Base-by-base conservation (phyloP, 92 coral and sea anemone species). In the Siderastrea radians region DNA sequence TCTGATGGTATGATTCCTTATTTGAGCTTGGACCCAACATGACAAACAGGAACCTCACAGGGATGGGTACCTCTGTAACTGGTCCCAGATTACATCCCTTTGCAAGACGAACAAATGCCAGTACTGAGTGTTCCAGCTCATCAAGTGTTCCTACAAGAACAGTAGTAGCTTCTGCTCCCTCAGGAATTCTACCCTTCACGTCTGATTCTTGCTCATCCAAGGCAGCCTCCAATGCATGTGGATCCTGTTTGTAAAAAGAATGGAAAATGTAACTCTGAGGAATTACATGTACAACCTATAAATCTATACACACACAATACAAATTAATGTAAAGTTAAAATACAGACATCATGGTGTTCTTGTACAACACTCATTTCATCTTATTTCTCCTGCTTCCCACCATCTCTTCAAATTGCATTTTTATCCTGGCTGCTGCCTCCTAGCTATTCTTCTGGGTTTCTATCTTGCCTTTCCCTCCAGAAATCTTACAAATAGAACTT, bases 61-160 rank as follows among this genome's bases (percentile, higher is more conserved):
- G 99, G 46, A 97, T 94, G 43, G 97, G 90, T 65, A 95, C 97
- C 72, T 97, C 99, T 64, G 99, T 94, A 47, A 97, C 84, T 48
- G 94, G 90, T 7, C 57, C 86, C 7, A 97, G 84, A 53, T 75
- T 72, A 69, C 91, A 90, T 6, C 98, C 99, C 78, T 92, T 97
- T 17, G 98, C 97, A 38, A 97, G 87, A 64, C 99, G 96, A 6
- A 97, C 98, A 89, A 97, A 97, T n/a, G 98, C 99, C 89, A 95
- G 84, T 9, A 91, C 99, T 1, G 99, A 94, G 60, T 85, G 88
- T 48, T 92, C 76, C 13, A 97, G 93, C 43, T 90, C 92, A 15
- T 93, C 96, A 52, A 97, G 74, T 3, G 99, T 92, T 4, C 99
- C 99, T 4, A 97, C 99, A 84, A 97, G 93, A 5, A 97, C 99